A percentile compares a stretch with the other conserved stretches of the same genome.
phyloP scores from a whole-genome alignment of 2,888 invertebrate genomes.

The Cephus spinipes region DNA sequence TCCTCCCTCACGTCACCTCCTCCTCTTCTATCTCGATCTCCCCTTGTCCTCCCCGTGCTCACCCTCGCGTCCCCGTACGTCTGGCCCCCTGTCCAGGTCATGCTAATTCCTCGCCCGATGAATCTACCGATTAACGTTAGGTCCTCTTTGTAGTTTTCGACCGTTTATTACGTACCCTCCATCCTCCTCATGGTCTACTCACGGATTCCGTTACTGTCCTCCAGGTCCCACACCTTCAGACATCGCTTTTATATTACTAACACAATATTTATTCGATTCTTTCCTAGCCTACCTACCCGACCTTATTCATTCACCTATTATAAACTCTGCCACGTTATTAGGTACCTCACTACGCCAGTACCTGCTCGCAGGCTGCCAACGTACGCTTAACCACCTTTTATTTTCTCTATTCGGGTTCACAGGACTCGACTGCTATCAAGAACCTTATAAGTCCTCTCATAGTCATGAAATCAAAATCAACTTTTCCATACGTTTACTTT shows the following conservation, averaged over 20 bases:
- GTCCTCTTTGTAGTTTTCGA: neutral
- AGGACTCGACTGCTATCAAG: neutral
- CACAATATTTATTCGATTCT: neutral
- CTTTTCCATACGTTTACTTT: neutral
- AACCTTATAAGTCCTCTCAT: neutral
- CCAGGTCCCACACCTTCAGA: neutral
- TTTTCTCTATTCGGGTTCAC: neutral
- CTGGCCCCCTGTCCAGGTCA: slow-evolving; percentile 32
- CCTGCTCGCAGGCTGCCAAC: neutral
- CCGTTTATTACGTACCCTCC: neutral
- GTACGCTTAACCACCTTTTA: neutral
- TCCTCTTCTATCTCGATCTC: slow-evolving; percentile 20
- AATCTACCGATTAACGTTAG: slow-evolving; percentile 34
- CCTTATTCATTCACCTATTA: neutral
- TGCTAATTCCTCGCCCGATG: slow-evolving; percentile 54
- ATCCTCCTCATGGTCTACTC: neutral
- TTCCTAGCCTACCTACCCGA: neutral
- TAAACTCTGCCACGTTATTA: neutral
- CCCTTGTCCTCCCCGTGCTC: slow-evolving; percentile 19
- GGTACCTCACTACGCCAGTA: neutral
- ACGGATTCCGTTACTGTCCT: neutral
- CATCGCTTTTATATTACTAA: neutral
- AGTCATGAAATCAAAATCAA: neutral
- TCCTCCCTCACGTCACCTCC: neutral
- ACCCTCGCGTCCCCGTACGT: slow-evolving; percentile 27